These are phyloP conservation scores for Gobius niger DNA, from an alignment of 2,113 vertebrate genomes.

Conservation along the genomic window DNA sequence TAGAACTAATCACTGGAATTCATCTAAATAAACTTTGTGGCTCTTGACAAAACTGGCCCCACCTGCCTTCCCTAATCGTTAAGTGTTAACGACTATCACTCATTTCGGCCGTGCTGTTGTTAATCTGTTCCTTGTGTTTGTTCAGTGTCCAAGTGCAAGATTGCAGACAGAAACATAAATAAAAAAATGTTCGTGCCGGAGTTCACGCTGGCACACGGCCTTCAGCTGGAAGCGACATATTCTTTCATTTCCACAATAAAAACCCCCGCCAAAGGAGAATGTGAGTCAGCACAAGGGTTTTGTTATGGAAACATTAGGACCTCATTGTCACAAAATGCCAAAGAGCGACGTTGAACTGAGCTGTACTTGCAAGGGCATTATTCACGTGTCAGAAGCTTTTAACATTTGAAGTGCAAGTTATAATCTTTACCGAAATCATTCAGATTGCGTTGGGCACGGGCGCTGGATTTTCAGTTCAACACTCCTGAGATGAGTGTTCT, in stretches of 20 bases:
- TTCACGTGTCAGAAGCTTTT: constrained; percentile 5
- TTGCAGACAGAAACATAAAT: not conserved
- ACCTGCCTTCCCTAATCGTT: too few species aligned
- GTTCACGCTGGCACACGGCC: constrained; percentile 21
- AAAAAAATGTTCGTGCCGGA: not conserved
- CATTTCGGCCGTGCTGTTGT: too few species aligned
- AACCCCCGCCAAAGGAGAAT: constrained; percentile 43
- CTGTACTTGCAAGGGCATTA: constrained; percentile 29
- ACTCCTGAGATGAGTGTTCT: not conserved
- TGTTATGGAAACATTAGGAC: constrained; percentile 55
- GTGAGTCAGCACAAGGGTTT: constrained; percentile 44
- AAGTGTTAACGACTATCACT: too few species aligned
- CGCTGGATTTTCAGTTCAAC: not conserved
- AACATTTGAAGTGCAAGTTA: not conserved
- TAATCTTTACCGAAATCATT: not conserved
- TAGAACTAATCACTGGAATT: too few species aligned
- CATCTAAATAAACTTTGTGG: too few species aligned
- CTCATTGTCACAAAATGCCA: constrained; percentile 19
- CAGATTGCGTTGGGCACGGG: not conserved
- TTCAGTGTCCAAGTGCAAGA: too few species aligned
- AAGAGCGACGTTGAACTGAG: constrained; percentile 10
- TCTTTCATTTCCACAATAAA: constrained; percentile 53
- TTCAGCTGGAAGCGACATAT: constrained; percentile 26
- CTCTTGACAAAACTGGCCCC: too few species aligned
- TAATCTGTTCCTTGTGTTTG: too few species aligned